Conservation (phyloP, 2,888 invertebrate genomes). For the Hoplodrina ambigua region DNA sequence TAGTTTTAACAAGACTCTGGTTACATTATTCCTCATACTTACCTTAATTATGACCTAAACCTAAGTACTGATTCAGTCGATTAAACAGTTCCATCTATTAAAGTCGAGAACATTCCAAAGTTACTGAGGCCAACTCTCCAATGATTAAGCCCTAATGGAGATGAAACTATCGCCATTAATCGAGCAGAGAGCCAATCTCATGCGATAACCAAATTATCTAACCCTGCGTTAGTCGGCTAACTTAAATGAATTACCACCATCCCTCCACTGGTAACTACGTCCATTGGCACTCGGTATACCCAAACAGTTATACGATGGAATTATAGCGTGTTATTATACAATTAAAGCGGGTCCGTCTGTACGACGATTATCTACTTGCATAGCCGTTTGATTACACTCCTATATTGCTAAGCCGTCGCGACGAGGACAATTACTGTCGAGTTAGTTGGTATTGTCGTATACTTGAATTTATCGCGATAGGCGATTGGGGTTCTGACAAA, state of each 20-base stretch:
- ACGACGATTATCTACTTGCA: conserved; percentile 38
- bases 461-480: conserved; percentile 20
- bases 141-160: conserved; percentile 26
- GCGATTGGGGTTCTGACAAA: neutral
- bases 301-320: neutral
- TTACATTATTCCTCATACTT: neutral
- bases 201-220: conserved; percentile 44
- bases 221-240: conserved; percentile 8
- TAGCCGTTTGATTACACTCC: conserved; percentile 32
- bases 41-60: neutral
- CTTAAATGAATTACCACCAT: conserved; percentile 40
- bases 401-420: conserved; percentile 38
- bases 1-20: too few species aligned
- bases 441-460: neutral
- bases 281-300: neutral
- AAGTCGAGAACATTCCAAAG: neutral
- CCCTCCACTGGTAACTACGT: conserved; percentile 6
- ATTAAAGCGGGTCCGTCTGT: conserved; percentile 48
- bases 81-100: neutral
- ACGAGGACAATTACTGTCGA: conserved; percentile 24
- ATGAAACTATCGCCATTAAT: conserved; percentile 27
- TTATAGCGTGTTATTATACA: conserved; percentile 48
- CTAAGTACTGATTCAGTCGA: neutral
- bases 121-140: conserved; percentile 2
- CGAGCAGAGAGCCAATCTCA: conserved; percentile 19